These are phyloP conservation scores for Drosophila histrio DNA, from an alignment of 2,888 invertebrate genomes.

Conservation along the genomic window DNA sequence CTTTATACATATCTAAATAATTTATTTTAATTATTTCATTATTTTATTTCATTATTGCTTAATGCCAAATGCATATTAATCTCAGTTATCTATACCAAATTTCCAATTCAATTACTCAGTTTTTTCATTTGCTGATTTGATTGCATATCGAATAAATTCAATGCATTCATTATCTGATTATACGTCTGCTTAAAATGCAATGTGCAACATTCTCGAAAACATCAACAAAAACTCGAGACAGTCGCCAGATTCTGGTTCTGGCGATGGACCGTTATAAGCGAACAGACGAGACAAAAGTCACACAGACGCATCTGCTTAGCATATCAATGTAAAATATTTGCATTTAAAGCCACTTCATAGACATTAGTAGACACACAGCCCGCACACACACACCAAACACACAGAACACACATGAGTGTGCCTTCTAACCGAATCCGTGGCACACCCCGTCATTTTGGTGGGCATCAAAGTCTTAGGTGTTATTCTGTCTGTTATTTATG, in stretches of 20 bases:
- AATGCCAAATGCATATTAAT: background rate
- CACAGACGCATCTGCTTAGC: slow-evolving; percentile 77
- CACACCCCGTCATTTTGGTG: slow-evolving; percentile 22
- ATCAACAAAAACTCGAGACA: slow-evolving; percentile 38
- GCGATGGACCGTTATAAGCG: slow-evolving; percentile 21
- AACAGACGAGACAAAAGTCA: slow-evolving; percentile 41
- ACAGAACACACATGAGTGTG: background rate
- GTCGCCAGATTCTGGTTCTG: slow-evolving; percentile 10
- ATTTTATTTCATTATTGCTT: background rate
- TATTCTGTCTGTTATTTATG: slow-evolving; percentile 68
- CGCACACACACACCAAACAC: slow-evolving; percentile 5
- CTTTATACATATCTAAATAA: background rate
- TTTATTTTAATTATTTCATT: background rate
- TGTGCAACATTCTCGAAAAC: slow-evolving; percentile 40
- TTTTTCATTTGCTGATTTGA: background rate
- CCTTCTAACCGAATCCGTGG: background rate
- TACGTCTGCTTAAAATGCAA: slow-evolving; percentile 31
- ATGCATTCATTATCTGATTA: slow-evolving; percentile 42
- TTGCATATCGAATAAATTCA: slow-evolving; percentile 12
- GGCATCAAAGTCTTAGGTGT: slow-evolving; percentile 71
- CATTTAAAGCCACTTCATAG: slow-evolving; percentile 67
- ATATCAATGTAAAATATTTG: slow-evolving; percentile 62
- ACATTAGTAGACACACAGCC: slow-evolving; percentile 62
- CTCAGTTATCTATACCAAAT: background rate
- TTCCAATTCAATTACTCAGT: background rate